Evolutionary conservation across 2,888 invertebrate species (phyloP), one percentile per base, ranked within the genome.

Genomic region (Drosophila tripunctata): DNA sequence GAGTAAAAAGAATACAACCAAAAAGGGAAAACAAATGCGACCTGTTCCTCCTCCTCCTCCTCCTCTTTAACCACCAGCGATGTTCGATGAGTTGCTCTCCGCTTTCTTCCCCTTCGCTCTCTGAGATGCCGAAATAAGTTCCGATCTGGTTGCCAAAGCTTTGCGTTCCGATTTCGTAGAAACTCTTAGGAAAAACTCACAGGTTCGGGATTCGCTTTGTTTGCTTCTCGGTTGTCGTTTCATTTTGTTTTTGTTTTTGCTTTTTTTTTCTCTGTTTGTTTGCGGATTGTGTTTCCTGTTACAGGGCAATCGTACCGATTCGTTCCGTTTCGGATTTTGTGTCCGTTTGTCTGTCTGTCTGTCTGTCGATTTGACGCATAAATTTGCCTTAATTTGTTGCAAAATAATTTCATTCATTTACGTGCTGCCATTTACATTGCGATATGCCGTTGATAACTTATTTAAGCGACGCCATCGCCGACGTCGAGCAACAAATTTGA

Each of bases 361-460:
- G 17, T 30, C 55, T 47, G 86, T 67, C 63, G 71, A 52, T 81
- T 76, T 79, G 71, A 54, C 82, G 87, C 88, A 83, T 83, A 88
- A 83, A 83, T 83, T 83, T 88, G 87, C 83, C 87, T 87, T 83
- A 88, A 83, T 83, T 83, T 83, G 83, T 83, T 87, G 88, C 87
- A 85, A 83, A 88, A 87, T 88, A 83, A 83, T 83, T 83, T 88
- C 88, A 88, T 83, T 83, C 82, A 83, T 88, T 82, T 88, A 88
- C 88, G 88, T 88, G 83, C 75, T 81, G 78, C 78, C 82, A 81
- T 81, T 84, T 74, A 65, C 87, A 70, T 70, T 50, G 85, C 79
- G 60, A 82, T 67, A 62, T 63, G 66, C 43, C 72, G 83, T 69
- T 88, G 88, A 83, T 88, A 88, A 83, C 88, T 83, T 83, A 83